Conservation (phyloP, 2,888 invertebrate species). For the Orchesella flavescens region DNA sequence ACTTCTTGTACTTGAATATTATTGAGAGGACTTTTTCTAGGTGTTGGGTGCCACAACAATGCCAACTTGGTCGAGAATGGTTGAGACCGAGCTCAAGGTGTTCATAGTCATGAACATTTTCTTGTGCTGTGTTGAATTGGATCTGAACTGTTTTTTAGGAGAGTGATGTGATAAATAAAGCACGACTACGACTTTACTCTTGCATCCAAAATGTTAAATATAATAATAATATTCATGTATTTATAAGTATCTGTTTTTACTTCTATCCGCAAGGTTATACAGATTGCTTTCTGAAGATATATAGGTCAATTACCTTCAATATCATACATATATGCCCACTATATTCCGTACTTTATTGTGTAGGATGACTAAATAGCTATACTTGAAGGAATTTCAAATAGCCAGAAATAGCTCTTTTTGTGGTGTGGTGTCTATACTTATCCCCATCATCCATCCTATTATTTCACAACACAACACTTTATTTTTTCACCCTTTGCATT, state of each 20-base stretch:
- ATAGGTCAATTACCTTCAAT: conserved; percentile 48
- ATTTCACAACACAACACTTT: not conserved
- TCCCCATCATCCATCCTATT: not conserved
- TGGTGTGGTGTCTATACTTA: not conserved
- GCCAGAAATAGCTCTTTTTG: conserved; percentile 17
- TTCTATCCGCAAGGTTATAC: not conserved
- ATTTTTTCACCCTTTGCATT: too few species aligned
- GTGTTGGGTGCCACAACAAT: too few species aligned
- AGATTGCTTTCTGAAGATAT: conserved; percentile 3
- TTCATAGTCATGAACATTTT: too few species aligned
- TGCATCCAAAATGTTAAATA: not conserved
- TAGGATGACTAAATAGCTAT: too few species aligned
- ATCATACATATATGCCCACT: not conserved
- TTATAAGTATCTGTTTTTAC: not conserved
- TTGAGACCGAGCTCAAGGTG: too few species aligned
- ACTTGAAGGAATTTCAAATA: not conserved
- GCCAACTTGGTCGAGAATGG: too few species aligned
- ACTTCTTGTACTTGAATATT: too few species aligned
- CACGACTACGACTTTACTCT: not conserved
- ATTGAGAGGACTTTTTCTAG: too few species aligned
- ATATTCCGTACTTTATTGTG: too few species aligned
- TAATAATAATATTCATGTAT: not conserved
- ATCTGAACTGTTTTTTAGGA: too few species aligned
- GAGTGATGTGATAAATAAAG: not conserved
- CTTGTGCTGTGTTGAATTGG: too few species aligned